A percentile compares a stretch with the other conserved stretches of the same genome.
Evolutionary conservation across 2,888 invertebrate genomes (phyloP).

Genomic region (Zaprionus lineosus): DNA sequence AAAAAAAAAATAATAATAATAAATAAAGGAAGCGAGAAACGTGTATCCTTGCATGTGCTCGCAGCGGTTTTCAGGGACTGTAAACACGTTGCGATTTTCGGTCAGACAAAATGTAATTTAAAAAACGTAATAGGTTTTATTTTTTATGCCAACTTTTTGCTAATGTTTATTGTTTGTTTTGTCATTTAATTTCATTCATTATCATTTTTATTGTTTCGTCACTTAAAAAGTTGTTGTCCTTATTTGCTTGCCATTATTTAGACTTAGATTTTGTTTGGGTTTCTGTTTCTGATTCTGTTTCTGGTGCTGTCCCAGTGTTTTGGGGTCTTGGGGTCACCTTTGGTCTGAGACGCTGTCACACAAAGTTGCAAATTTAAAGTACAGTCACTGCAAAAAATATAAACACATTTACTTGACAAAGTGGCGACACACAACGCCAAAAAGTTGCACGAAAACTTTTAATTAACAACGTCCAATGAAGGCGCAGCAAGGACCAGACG

Average conservation of each 20-base stretch:
- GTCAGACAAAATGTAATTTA: too few species aligned
- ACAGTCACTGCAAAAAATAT: constrained; percentile 31
- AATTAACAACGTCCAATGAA: constrained; percentile 58
- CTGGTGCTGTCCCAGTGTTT: too few species aligned
- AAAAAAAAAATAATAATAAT: too few species aligned
- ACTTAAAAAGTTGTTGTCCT: constrained; percentile 72
- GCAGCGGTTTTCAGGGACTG: too few species aligned
- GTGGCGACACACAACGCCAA: constrained; percentile 23
- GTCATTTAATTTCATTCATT: constrained; percentile 65
- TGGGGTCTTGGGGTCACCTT: constrained; percentile 4
- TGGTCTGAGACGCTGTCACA: too few species aligned
- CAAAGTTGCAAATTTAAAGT: constrained; percentile 23
- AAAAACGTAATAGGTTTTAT: constrained; percentile 6
- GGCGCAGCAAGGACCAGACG: too few species aligned
- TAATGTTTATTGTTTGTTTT: constrained; percentile 10
- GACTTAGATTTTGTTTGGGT: too few species aligned
- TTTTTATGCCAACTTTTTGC: not conserved
- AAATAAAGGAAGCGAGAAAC: too few species aligned
- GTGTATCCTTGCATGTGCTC: too few species aligned
- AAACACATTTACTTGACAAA: constrained; percentile 35
- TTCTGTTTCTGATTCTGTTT: constrained; percentile 9
- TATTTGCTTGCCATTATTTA: constrained; percentile 24
- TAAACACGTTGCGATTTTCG: too few species aligned
- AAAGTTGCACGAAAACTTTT: constrained; percentile 69
- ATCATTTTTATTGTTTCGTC: constrained; percentile 69